Base-by-base conservation (phyloP, 2,797 vertebrate species). In the Cercopithecus mitis region DNA sequence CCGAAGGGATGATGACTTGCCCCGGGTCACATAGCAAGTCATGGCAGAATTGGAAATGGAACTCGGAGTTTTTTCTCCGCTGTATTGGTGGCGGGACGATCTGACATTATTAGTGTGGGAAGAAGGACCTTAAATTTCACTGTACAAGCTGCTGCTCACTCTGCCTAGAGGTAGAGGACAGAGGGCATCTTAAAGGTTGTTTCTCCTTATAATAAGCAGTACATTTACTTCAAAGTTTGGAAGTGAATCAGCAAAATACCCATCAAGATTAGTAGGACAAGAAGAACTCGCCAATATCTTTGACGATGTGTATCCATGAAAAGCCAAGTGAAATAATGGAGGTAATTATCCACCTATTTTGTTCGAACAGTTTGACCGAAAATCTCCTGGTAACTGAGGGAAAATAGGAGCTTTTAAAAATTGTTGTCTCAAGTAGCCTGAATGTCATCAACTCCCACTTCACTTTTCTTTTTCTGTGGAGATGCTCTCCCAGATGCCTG, bases 311-410 rank as follows among this genome's bases (percentile, higher is more conserved):
- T 91, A 70, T 85, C 61, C 64, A 93, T 17, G 11, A 50, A 96
- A 92, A 95, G 58, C 58, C 25, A 45, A 96, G 58, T 8, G 57
- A 97, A 96, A 94, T 95, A 89, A 97, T 96, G 57, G 90, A 90
- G 61, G 84, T 57, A 94, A 85, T 97, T 93, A 97, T 57, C 64
- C 50, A 94, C 52, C 83, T 77, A 57, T 94, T 97, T 94, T 84
- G 50, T 95, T 93, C 15, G 7, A 95, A 88, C 55, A 55, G 22
- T 87, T 88, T 61, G 36, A 92, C 43, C 6, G 24, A 90, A 89
- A 96, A 84, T 77, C 47, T 90, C 47, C 58, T 72, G 10, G 45
- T 88, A 83, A 92, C 41, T 12, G 41, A 92, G 25, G 70, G 86
- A 86, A 96, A 97, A 97, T 70, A 90, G 9, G 70, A 90, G 43